Conservation (phyloP, 1,140 invertebrate genomes). For the Odontomachus brunneus region DNA sequence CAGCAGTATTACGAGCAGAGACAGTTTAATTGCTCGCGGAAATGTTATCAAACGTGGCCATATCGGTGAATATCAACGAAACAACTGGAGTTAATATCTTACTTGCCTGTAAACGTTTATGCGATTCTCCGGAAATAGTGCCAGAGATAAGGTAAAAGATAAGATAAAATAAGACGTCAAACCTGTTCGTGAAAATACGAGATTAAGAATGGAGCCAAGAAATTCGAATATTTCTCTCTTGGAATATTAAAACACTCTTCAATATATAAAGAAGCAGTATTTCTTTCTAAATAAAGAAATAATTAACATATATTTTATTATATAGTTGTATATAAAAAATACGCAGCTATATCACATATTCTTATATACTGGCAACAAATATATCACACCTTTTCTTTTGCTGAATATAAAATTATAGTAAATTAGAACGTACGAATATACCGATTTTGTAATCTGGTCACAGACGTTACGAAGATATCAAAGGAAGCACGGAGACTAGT, state of each 20-base stretch:
- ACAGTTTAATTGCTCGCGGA: constrained; percentile 43
- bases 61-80: constrained; percentile 26
- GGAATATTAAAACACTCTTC: neutral
- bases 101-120: neutral
- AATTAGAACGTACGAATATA: neutral
- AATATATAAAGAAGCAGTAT: neutral
- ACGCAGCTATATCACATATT: no score
- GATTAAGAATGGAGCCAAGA: neutral
- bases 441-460: neutral
- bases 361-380: no score
- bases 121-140: constrained; percentile 15
- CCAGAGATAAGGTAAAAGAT: constrained; percentile 22
- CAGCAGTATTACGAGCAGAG: neutral
- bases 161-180: constrained; percentile 16
- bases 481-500: constrained; percentile 11
- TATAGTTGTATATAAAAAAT: no score
- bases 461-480: neutral
- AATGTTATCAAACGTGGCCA: constrained; percentile 14
- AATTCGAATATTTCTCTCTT: neutral
- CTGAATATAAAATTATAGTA: neutral
- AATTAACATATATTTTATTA: no score
- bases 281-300: no score
- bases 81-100: constrained; percentile 40
- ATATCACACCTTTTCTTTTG: neutral
- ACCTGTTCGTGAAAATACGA: constrained; percentile 5